phyloP scores from a whole-genome alignment of 2,888 invertebrate species.

The Seira sanloemensis region DNA sequence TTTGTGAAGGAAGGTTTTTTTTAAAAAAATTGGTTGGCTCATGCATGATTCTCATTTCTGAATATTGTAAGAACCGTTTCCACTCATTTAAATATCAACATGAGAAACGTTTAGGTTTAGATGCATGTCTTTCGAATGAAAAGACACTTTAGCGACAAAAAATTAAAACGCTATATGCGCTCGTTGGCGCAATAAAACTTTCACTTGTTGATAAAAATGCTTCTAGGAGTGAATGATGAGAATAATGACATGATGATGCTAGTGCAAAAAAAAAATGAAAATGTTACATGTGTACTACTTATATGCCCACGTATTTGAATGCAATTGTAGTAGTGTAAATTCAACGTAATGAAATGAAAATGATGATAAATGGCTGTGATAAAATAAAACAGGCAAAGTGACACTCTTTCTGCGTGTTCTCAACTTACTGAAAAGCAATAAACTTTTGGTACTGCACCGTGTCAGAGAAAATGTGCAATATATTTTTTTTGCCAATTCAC shows the following conservation, averaged over 20 bases:
- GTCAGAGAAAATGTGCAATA: no score
- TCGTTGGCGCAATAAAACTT: conserved; percentile 40
- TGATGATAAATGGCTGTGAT: conserved; percentile 15
- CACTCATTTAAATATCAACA: not conserved
- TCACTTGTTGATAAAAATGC: conserved; percentile 37
- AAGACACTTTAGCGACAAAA: not conserved
- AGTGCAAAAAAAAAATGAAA: not conserved
- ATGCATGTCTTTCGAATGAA: not conserved
- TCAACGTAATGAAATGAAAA: conserved; percentile 40
- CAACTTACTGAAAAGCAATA: no score
- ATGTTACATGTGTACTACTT: not conserved
- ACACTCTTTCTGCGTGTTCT: no score
- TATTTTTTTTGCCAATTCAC: no score
- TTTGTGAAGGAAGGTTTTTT: no score
- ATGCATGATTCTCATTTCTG: not conserved
- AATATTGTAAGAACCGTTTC: not conserved
- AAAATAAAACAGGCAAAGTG: conserved; percentile 15
- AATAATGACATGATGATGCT: conserved; percentile 2
- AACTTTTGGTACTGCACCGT: no score
- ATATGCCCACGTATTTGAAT: not conserved
- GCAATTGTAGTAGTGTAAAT: not conserved
- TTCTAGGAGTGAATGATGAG: not conserved
- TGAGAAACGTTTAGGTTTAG: not conserved
- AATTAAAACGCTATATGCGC: no score
- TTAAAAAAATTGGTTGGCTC: no score